Conservation (phyloP, 35 echinoderm and acorn worm species). For the Antedon bifida region DNA sequence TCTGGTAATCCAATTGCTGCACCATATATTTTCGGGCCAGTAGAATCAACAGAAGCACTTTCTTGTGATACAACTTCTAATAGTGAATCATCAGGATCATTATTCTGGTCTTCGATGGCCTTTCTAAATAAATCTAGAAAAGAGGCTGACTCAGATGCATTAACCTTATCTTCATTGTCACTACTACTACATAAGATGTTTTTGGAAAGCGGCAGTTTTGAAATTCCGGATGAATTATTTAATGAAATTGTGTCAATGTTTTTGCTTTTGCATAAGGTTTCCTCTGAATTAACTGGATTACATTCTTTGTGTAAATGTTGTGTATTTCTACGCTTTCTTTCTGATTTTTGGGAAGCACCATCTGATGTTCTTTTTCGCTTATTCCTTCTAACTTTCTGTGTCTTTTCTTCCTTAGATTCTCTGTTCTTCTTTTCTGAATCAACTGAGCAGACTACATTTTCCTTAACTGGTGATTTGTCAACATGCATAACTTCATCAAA, state of each 20-base stretch:
- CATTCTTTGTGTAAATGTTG: no score
- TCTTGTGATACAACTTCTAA: neutral
- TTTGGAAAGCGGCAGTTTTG: neutral
- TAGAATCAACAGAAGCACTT: no score
- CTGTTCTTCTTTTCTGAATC: neutral
- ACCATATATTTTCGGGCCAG: no score
- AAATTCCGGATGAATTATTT: neutral
- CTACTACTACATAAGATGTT: neutral
- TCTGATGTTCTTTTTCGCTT: neutral
- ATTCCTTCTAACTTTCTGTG: neutral
- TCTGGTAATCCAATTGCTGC: no score
- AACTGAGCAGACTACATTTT: no score
- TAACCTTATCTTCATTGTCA: neutral
- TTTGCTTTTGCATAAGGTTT: no score
- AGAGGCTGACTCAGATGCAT: neutral
- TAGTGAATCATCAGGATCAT: no score
- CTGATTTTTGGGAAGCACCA: neutral
- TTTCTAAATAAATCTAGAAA: neutral
- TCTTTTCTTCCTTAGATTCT: neutral
- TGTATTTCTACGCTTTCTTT: neutral
- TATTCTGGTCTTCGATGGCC: neutral
- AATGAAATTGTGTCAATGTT: neutral
- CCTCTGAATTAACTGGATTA: no score
- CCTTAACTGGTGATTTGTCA: no score
- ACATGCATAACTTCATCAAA: no score